Evolutionary conservation across 2,797 vertebrate species (phyloP).

Genomic region (Eospalax fontanierii): DNA sequence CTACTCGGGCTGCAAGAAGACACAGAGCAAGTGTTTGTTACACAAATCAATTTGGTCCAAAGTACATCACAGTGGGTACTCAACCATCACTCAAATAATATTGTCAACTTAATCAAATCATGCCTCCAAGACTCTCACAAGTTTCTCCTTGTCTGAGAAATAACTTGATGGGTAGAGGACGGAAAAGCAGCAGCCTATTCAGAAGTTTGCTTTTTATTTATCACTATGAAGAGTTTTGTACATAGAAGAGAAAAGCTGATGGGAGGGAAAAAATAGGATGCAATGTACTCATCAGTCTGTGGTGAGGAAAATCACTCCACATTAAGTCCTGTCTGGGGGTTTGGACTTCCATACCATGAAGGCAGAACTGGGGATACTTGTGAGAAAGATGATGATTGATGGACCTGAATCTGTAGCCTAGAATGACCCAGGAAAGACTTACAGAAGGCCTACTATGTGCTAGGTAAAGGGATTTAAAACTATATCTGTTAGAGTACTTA

Average conservation of each 20-base stretch:
- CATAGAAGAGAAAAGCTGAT: background rate
- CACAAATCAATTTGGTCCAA: constrained; percentile 93
- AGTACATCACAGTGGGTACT: constrained; percentile 91
- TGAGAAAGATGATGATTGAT: background rate
- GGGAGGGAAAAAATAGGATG: background rate
- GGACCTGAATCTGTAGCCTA: background rate
- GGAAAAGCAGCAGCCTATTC: constrained; percentile 81
- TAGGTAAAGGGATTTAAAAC: background rate
- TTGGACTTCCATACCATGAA: background rate
- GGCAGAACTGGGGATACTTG: background rate
- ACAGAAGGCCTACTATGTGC: background rate
- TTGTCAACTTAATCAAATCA: constrained; percentile 93
- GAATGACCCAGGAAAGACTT: background rate
- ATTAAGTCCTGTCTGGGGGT: rapidly evolving
- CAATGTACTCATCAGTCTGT: background rate
- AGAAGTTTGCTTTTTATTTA: constrained; percentile 80
- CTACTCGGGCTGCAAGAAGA: constrained; percentile 90
- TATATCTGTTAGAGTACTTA: background rate
- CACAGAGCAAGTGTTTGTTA: constrained; percentile 91
- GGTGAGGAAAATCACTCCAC: background rate
- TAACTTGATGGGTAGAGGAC: constrained; percentile 88
- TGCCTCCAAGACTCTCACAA: constrained; percentile 89
- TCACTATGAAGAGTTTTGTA: constrained; percentile 67
- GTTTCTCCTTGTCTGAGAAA: constrained; percentile 86
- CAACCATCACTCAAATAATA: constrained; percentile 91